Evolutionary conservation across 1,140 invertebrate species (phyloP).

Genomic region (Lordiphosa mommai): DNA sequence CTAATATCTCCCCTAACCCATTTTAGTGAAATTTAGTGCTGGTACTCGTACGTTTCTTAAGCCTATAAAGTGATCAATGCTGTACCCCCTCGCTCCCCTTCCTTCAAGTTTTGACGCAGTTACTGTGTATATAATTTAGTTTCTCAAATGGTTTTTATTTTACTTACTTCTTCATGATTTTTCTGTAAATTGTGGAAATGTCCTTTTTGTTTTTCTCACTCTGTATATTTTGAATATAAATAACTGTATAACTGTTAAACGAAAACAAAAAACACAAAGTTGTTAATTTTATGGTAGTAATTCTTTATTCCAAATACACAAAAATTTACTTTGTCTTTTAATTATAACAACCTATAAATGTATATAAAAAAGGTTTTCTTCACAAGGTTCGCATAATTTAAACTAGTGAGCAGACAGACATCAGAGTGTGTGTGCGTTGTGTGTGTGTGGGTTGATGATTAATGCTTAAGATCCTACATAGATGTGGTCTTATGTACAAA

Average conservation of each 20-base stretch:
- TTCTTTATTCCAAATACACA: constrained; percentile 57
- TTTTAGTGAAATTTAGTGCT: constrained; percentile 43
- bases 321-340: constrained; percentile 44
- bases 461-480: not conserved
- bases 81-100: no score
- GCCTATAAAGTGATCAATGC: constrained; percentile 25
- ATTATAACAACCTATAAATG: constrained; percentile 77
- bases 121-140: no score
- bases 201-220: no score
- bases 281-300: constrained; percentile 59
- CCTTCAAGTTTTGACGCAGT: no score
- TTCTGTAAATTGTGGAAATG: no score
- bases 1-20: not conserved
- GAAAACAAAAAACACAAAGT: constrained; percentile 2
- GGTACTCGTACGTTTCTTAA: constrained; percentile 23
- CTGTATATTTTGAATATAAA: constrained; percentile 23
- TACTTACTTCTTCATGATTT: no score
- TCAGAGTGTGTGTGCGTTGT: constrained; percentile 1
- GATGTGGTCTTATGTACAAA: constrained; percentile 12
- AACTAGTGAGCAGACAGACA: constrained; percentile 36
- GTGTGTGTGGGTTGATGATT: constrained; percentile 21
- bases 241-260: constrained; percentile 41
- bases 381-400: constrained; percentile 40
- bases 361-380: constrained; percentile 68
- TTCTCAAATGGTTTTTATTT: no score